phyloP scores from a whole-genome alignment of 2,888 invertebrate genomes.

The Hirtodrosophila alboralis region DNA sequence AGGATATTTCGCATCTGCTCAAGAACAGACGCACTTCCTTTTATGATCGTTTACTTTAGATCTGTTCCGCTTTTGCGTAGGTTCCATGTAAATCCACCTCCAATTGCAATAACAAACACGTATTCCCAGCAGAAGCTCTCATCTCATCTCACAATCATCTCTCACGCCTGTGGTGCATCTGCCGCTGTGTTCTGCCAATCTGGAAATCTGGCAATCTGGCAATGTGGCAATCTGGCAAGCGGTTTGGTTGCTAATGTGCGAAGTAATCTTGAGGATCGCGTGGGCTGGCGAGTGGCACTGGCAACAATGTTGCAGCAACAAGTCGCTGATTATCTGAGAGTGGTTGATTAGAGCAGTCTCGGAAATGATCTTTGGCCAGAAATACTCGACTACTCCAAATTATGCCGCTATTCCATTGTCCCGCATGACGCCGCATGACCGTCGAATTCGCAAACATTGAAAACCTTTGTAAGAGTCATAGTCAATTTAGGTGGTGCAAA shows the following conservation, averaged over 20 bases:
- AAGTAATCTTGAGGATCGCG: constrained; percentile 49
- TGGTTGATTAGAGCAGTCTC: constrained; percentile 50
- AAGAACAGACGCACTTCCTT: constrained; percentile 41
- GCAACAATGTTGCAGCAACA: constrained; percentile 57
- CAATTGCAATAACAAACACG: constrained; percentile 61
- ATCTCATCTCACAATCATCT: constrained; percentile 36
- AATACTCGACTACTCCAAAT: constrained; percentile 54
- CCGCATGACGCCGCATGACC: constrained; percentile 47
- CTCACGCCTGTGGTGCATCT: constrained; percentile 55
- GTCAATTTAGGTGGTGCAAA: constrained; percentile 59
- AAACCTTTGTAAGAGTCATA: constrained; percentile 32
- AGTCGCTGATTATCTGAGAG: constrained; percentile 58
- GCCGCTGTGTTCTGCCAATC: constrained; percentile 48
- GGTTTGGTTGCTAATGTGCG: constrained; percentile 63
- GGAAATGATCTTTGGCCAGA: constrained; percentile 47
- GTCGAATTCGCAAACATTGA: constrained; percentile 44
- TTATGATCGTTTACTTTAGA: constrained; percentile 51
- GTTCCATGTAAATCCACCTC: constrained; percentile 13
- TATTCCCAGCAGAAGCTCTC: constrained; percentile 33
- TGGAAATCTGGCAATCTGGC: too few relatives aligned
- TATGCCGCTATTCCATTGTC: constrained; percentile 58
- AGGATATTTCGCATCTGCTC: constrained; percentile 13
- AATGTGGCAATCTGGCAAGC: constrained; percentile 32
- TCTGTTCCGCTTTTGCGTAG: constrained; percentile 50
- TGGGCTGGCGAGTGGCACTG: constrained; percentile 46